Base-by-base conservation (phyloP, 2,888 invertebrate species). In the Trachelus tabidus region DNA sequence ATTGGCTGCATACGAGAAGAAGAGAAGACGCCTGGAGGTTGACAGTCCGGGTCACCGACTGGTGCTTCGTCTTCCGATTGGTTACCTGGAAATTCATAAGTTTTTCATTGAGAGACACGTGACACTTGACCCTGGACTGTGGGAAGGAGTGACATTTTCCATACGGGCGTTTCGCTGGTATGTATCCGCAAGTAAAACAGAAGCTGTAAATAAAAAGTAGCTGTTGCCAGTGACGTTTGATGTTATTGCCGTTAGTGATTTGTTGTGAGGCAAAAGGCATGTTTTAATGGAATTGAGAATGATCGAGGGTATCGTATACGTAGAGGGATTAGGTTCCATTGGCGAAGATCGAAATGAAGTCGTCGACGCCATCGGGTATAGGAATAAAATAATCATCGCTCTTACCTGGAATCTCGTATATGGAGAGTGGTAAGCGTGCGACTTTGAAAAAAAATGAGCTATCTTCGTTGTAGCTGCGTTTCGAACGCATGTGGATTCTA, bases 61-160 rank as follows among this genome's bases (percentile, higher is more conserved):
- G 84, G 85, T 85, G 85, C 81, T 83, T 81, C 82, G 81, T 81
- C 84, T 83, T 84, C 76, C 83, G 82, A 85, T 87, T 85, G 84
- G 86, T 79, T 83, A 80, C 34, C 79, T 82, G 87, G 83, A 87
- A 86, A 87, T 88, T 86, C 85, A 85, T 85, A 85, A 84, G 82
- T 84, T 84, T 88, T 85, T 87, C 84, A 83, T 81, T 77, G 82
- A 80, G 40, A 23, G 15, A 56, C 40, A 56, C 40, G 23, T 56
- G 23, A 56, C 40, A 23, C 40, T 56, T 56, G 23, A 56, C 40
- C 40, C 23, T 23, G 40, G 40, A 56, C 23, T 23, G 40, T 56
- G 40, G 40, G 23, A 56, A 56, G 40, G 40, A 6, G 40, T 56
- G 40, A 56, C 23, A 23, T 56, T 56, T 56, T 56, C 23, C 4